These are phyloP conservation scores for Cyanocitta stelleri DNA, from an alignment of 2,113 vertebrate species.

Conservation along the genomic window DNA sequence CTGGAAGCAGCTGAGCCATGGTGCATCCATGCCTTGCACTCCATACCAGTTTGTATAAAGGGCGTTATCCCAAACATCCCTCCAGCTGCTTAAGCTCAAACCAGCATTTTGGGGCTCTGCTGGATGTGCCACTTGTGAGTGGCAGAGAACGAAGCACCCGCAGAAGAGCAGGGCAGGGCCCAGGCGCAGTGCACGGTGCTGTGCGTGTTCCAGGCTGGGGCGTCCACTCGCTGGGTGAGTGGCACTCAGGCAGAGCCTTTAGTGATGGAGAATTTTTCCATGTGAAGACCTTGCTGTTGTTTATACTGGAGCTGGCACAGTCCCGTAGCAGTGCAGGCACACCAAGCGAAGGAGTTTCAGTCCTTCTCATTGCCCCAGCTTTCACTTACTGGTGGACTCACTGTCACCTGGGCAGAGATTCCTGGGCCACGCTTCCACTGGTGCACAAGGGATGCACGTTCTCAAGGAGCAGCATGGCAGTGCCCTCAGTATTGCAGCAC, in stretches of 20 bases:
- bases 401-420: not conserved
- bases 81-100: not conserved
- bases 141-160: not conserved
- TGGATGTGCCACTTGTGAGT: not conserved
- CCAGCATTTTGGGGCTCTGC: not conserved
- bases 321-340: not conserved
- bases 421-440: not conserved
- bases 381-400: not conserved
- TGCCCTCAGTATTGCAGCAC: not conserved
- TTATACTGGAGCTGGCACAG: not conserved
- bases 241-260: not conserved
- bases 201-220: not conserved
- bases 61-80: not conserved
- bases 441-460: not conserved
- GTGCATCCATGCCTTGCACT: not conserved
- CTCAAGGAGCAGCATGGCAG: not conserved
- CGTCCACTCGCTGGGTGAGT: fast-evolving
- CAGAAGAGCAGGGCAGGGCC: not conserved
- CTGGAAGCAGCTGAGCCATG: not conserved
- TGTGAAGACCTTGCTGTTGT: not conserved
- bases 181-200: not conserved
- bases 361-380: not conserved
- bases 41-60: not conserved
- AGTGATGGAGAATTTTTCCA: not conserved
- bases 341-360: not conserved